phyloP scores from a whole-genome alignment of 53 echinoderm and acorn worm species.

The Luidia sarsii region DNA sequence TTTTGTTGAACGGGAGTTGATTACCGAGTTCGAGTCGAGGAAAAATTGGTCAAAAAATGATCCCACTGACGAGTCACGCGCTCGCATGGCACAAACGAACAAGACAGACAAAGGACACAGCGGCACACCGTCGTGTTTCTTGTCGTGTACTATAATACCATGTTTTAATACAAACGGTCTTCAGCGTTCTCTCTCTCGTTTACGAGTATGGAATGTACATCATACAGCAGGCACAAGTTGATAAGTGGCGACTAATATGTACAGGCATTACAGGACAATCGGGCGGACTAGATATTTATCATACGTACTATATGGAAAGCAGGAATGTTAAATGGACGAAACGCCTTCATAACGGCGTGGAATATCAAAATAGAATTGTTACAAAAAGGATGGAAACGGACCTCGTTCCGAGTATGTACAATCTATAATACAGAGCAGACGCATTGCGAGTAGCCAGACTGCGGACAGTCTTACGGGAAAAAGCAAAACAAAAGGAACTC shows the following conservation, averaged over 20 bases:
- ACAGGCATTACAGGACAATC: slow-evolving; percentile 29
- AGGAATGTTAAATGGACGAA: slow-evolving; percentile 57
- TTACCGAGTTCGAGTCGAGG: too few relatives aligned
- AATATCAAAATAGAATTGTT: slow-evolving; percentile 44
- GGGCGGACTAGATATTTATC: slow-evolving; percentile 48
- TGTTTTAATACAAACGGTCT: slow-evolving; percentile 20
- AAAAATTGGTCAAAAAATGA: too few relatives aligned
- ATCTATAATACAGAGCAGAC: too few relatives aligned
- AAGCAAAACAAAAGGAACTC: too few relatives aligned
- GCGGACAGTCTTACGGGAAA: too few relatives aligned
- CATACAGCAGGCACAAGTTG: slow-evolving; percentile 29
- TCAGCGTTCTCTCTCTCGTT: background rate
- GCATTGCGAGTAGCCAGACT: background rate
- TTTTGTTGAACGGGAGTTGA: too few relatives aligned
- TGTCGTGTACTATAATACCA: background rate
- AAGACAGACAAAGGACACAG: too few relatives aligned
- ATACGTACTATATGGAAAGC: slow-evolving; percentile 33
- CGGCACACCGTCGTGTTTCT: too few relatives aligned
- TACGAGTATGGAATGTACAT: slow-evolving; percentile 41
- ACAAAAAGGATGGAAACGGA: slow-evolving; percentile 24
- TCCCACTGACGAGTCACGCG: too few relatives aligned
- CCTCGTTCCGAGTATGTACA: background rate
- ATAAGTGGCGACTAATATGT: slow-evolving; percentile 1
- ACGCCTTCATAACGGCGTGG: background rate
- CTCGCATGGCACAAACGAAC: too few relatives aligned